Base-by-base conservation (phyloP, 2,888 invertebrate species). In the Diachrysia chrysitis region DNA sequence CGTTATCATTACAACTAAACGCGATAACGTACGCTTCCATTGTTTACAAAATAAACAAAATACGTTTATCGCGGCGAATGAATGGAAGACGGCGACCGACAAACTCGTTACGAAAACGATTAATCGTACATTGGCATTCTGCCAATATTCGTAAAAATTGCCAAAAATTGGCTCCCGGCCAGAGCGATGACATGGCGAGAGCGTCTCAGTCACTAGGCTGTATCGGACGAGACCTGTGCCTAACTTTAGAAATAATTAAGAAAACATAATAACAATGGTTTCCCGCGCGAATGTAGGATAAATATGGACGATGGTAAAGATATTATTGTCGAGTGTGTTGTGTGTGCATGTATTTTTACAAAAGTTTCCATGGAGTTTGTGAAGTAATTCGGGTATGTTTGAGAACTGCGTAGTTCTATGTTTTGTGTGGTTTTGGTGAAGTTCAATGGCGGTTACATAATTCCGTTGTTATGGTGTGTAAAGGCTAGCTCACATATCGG, bases 31-130 rank as follows among this genome's bases (percentile, higher is more conserved):
- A 86, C 87, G 85, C 63, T 77, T 62, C 78, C 76, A 77, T 89
- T 94, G 93, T 94, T 94, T 94, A 94, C 93, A 92, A 92, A 93
- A 92, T 90, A 92, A 92, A 90, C 88, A 84, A 80, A 73, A 42
- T 42, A 55, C 76, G 66, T 78, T 88, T 90, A 91, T 90, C 91
- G 80, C 74, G 54, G 75, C 84, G 76, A 73, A 78, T 89, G 89
- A 89, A 89, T 89, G 89, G 83, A 81, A 70, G 76, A 71, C 76
- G 79, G 69, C 71, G 70, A 74, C 78, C 63, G 74, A 72, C 74
- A 69, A 69, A 66, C 68, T 79, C 78, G 73, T 81, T 81, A 79
- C 79, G 66, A 75, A 78, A 73, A 62, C 79, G 65, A 76, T 78
- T 78, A 78, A 80, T 74, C 67, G 77, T 70, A 76, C 71, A 69